phyloP scores from a whole-genome alignment of 2,113 vertebrate genomes.

The Micromys minutus region DNA sequence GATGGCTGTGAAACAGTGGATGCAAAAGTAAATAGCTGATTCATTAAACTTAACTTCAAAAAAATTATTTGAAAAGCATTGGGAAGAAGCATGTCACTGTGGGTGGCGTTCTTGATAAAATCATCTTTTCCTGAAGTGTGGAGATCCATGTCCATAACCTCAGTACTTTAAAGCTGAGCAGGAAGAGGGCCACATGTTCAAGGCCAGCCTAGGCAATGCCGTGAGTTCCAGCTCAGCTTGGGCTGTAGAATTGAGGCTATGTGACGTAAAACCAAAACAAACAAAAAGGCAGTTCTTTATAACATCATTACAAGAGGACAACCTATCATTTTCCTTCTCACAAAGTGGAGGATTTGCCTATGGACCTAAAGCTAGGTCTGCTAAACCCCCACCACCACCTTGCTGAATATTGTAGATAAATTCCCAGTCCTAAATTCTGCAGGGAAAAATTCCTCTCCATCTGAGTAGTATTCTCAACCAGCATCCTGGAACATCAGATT shows the following conservation, averaged over 20 bases:
- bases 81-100: not conserved
- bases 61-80: not conserved
- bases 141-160: not conserved
- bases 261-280: not conserved
- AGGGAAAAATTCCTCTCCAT: not conserved
- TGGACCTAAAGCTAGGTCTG: not conserved
- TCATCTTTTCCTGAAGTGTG: not conserved
- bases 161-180: too few relatives aligned
- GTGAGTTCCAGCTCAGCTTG: not conserved
- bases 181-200: not conserved
- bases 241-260: not conserved
- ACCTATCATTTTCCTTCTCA: not conserved
- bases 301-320: not conserved
- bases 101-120: not conserved
- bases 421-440: not conserved
- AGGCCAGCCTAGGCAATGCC: not conserved
- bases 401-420: not conserved
- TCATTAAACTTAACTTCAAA: not conserved
- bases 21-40: not conserved
- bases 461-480: not conserved
- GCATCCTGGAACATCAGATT: not conserved
- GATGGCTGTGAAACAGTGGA: not conserved
- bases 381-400: not conserved
- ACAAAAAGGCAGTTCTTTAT: not conserved
- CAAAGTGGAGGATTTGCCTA: not conserved